Base-by-base conservation (phyloP, 2,797 vertebrate genomes). In the Neostethus bicornis region DNA sequence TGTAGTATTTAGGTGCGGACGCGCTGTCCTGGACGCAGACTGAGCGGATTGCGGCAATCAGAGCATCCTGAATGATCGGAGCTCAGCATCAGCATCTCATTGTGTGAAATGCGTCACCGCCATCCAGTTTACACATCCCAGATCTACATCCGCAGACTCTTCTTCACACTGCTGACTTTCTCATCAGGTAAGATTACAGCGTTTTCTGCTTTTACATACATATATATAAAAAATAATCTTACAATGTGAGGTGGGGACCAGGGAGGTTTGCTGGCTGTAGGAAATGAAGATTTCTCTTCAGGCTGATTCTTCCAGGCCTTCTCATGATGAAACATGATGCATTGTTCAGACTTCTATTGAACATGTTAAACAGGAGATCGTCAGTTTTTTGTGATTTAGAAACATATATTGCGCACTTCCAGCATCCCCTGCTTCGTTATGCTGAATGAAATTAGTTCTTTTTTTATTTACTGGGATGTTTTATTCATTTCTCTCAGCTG, bases 61-160 rank as follows among this genome's bases (percentile, higher is more conserved):
- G 44, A 51, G 66, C 55, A 46, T 45, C 72, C 62, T 67, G 69
- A 70, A 49, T 65, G 84, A 76, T 72, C 73, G 72, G 76, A 75
- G 77, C 71, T 75, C 65, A 62, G 61, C 63, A 54, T 64, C 84
- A 81, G 79, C 83, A 73, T 77, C 82, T 66, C 78, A 61, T 62
- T 76, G 84, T 75, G 65, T 83, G 84, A 82, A 82, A 89, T 89
- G 89, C 90, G 89, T 91, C 89, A 90, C 84, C 82, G 72, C 56
- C 59, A 72, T 80, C 81, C 77, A 38, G 67, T 80, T 79, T 57
- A 55, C 74, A 73, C 65, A 68, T 28, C 71, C 78, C 81, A 57
- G 64, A 71, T 83, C 74, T 48, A 20, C 66, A 7, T 61, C 68
- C 67, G 53, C 68, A 61, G 78, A 79, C 77, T n/a, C 60, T 17